Base-by-base conservation (phyloP, 2,888 invertebrate species). In the Erebia epiphron region DNA sequence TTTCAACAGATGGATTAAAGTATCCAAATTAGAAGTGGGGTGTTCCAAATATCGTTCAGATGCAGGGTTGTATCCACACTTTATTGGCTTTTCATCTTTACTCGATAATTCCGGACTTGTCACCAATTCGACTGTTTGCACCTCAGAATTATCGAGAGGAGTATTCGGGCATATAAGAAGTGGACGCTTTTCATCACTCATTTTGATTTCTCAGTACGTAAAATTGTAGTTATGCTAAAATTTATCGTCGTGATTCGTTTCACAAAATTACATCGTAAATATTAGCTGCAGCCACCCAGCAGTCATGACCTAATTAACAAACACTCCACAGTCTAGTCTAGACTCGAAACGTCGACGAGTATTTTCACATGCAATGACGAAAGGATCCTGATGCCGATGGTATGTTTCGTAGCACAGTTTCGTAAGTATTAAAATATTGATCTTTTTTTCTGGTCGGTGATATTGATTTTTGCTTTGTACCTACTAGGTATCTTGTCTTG, bases 11-110 rank as follows among this genome's bases (percentile, higher is more conserved):
- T 96, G 96, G 77, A 96, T 95, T 86, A 96, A 93, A 1, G 97
- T 97, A 82, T 97, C 96, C 78, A 96, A 94, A 89, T 97, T 98
- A 76, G 97, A 96, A 4, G 97, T 97, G 0, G 97, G 97, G 87
- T 97, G 95, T 80, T 96, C 96, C 78, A 97, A 86, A 70, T 95
- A 94, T 79, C 97, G 93, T 83, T 96, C 96, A 18, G 95, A 89
- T 13, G 95, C 92, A 58, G 96, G 96, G 84, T 96, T 82, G 74
- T 94, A 92, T 50, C 84, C 87, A 66, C 79, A 70, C 81, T 90
- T 89, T 26, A 80, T 78, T 76, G 85, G 85, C 35, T 88, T 89
- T 75, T 86, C 84, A 77, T 83, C 82, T 63, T 77, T 79, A 16
- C 70, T 70, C 68, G 84, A 78, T 67, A 81, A 78, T 66, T 79